Conservation (phyloP, 64 coral and sea anemone genomes). For the Dendrophyllia cribrosa region DNA sequence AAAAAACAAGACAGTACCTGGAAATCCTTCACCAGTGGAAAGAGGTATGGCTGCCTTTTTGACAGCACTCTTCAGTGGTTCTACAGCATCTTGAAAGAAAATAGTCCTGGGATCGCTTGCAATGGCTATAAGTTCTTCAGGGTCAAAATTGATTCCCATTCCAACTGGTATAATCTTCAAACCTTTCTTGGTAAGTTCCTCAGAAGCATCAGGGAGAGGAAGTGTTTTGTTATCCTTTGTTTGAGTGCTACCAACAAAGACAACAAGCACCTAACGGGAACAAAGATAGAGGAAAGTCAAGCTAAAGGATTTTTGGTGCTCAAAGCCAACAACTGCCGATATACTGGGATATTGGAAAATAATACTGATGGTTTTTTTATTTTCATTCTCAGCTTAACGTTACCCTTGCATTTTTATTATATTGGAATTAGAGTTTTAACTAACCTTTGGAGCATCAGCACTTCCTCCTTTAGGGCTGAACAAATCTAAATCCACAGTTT, state of each 20-base stretch:
- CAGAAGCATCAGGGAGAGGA: not conserved
- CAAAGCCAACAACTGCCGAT: no score
- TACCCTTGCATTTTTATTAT: not conserved
- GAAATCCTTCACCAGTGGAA: not conserved
- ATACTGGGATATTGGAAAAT: no score
- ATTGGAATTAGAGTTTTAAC: not conserved
- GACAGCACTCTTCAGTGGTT: constrained; percentile 44
- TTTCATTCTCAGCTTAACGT: not conserved
- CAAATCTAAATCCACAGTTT: constrained; percentile 31
- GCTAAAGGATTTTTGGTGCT: no score
- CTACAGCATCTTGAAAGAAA: constrained; percentile 27
- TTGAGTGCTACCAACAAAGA: constrained; percentile 60
- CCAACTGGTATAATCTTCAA: constrained; percentile 38
- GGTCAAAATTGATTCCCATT: constrained; percentile 29
- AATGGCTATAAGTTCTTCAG: not conserved
- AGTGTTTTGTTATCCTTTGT: constrained; percentile 24
- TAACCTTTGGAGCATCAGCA: constrained; percentile 12
- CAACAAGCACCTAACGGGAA: constrained; percentile 35
- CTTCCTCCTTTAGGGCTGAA: constrained; percentile 29
- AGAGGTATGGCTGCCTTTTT: not conserved
- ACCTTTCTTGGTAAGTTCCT: not conserved
- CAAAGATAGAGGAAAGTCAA: not conserved
- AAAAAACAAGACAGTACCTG: not conserved
- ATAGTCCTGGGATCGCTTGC: constrained; percentile 6
- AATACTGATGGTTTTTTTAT: no score